Base-by-base conservation (phyloP, 37 sponge, comb jelly and placozoan species). In the Chondrilla cf. caribensis region DNA sequence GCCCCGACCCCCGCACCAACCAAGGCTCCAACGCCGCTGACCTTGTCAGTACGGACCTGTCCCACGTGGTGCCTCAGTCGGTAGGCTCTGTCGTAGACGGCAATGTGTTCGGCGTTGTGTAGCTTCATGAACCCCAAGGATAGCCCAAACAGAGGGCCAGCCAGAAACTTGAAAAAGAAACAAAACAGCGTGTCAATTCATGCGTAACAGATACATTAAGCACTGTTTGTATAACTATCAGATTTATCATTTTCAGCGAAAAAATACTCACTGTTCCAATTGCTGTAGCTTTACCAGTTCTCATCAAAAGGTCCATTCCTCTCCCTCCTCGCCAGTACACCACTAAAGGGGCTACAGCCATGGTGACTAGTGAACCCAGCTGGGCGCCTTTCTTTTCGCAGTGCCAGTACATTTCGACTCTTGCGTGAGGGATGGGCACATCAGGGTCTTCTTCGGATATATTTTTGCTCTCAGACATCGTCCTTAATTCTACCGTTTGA, bases 371-470 rank as follows among this genome's bases (percentile, higher is more conserved):
- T 17, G 76, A 73, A 9, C 76, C 39, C 44, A 73, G 17, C 24
- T 73, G 76, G 2, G 41, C 42, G 1, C 76, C 76, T 39, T 73
- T 73, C 76, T 73, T 73, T 24, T 43, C 41, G 15, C 41, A 39
- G 44, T 73, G 76, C 76, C 76, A 73, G 44, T 73, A 73, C 41
- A 73, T 21, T 37, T 73, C 76, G 2, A 21, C 41, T 37, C 42
- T 39, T 2, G 76, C 76, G 43, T 73, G 76, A 37, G 76, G 76
- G 40, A 73, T 73, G 24, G 76, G 76, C 76, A 36, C 76, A n/a
- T 73, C 76, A 19, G 36, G 38, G 43, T 43, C 76, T 42, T 73
- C 76, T 4, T 3, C 44, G 21, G 43, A 41, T 39, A 67, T 3
- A 3, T 67, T 26, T 18, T 67, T 67, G 51, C 51, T 47, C 6